These are phyloP conservation scores for Luperina nickerlii DNA, from an alignment of 2,888 invertebrate species.

Conservation along the genomic window DNA sequence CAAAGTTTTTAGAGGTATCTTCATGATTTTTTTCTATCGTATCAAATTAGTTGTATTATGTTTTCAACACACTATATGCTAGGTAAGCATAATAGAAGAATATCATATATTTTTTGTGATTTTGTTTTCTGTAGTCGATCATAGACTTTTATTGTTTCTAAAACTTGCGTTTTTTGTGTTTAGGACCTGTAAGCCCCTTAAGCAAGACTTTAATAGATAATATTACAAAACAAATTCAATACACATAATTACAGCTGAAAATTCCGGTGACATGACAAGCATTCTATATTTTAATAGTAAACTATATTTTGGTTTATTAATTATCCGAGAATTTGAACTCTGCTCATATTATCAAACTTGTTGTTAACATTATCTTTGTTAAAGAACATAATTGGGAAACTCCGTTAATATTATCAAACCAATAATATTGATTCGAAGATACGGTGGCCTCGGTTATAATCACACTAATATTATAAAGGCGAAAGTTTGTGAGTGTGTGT, in stretches of 20 bases:
- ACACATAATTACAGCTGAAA: background rate
- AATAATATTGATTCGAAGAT: background rate
- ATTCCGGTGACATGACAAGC: background rate
- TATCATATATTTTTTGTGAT: no score
- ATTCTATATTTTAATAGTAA: conserved; percentile 17
- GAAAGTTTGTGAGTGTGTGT: no score
- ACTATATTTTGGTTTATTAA: conserved; percentile 46
- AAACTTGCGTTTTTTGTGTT: no score
- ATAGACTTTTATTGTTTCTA: no score
- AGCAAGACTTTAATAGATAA: background rate
- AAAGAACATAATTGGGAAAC: conserved; percentile 24
- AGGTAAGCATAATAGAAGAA: no score
- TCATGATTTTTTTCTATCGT: no score
- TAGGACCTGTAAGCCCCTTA: no score
- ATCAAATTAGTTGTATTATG: no score
- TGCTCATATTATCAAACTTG: conserved; percentile 38
- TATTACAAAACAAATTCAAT: conserved; percentile 2
- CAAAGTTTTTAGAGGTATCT: no score
- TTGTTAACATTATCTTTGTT: conserved; percentile 34
- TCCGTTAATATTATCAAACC: conserved; percentile 5
- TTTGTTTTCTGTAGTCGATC: no score
- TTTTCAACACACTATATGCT: no score
- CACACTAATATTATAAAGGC: no score
- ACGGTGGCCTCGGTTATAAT: background rate
- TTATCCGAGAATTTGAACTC: conserved; percentile 37